Base-by-base conservation (phyloP, 2,888 invertebrate genomes). In the Oasisia sp. region DNA sequence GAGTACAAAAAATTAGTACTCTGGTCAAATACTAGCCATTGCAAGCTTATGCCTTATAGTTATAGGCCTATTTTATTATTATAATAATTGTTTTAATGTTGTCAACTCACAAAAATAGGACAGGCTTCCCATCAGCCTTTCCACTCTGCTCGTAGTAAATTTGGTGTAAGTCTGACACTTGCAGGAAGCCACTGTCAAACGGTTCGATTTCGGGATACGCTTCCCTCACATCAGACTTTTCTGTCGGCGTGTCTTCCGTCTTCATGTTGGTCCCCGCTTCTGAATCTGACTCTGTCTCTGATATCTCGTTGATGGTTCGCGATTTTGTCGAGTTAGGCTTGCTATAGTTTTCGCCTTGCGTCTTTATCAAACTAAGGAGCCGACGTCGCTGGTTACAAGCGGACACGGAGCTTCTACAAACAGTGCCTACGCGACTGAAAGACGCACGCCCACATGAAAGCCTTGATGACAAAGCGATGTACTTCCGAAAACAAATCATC, bases 91-190 rank as follows among this genome's bases (percentile, higher is more conserved):
- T 74, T 74, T 74, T 19, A 27, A 32, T 3, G 19, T 50, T 38
- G 44, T 32, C 32, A 32, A 94, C 95, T 94, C 93, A 95, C 95
- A 96, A 32, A 92, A 94, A 95, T 19, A 96, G 92, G 9, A 95
- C 95, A 14, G 96, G 95, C 27, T 95, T 95, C 58, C 95, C 95
- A 38, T 93, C 92, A 56, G 93, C 93, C 91, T 95, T 95, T 8
- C 95, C 96, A 44, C 94, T 94, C 92, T 95, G 95, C 93, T 96
- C 95, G 93, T 95, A 95, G 91, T 95, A 95, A 12, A 96, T 92
- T 19, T 94, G 93, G 92, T 96, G 96, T 19, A 96, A 89, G 74
- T 95, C 95, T 9, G 95, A 95, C 19, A 96, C 96, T 91, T 94
- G 93, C 91, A 96, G 93, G 92, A 93, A 93, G 3, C 95, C 95